Base-by-base conservation (phyloP, 2,113 vertebrate genomes). In the Crocuta crocuta region DNA sequence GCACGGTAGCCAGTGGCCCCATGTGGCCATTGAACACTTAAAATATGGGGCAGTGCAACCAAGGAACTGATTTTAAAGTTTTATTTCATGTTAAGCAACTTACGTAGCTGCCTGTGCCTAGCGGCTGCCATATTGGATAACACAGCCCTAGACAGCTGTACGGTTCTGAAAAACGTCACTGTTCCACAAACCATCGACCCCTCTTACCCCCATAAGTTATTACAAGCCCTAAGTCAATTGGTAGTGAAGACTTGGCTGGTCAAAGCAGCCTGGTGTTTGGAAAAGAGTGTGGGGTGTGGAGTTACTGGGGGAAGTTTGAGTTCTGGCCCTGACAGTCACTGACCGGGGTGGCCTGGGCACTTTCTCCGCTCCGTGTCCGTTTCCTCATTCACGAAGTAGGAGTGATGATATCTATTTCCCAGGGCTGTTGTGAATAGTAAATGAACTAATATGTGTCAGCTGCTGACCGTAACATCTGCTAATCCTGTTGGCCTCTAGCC, bases 41-140 rank as follows among this genome's bases (percentile, higher is more conserved):
- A 95, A 90, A 95, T 83, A 28, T 85, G 50, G n/a, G 58, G 2
- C 33, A 74, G 5, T 79, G 4, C 8, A 94, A 76, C n/a, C 11
- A 31, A 78, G 85, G 39, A 43, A 68, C 68, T 89, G 66, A 88
- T 35, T 85, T 92, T 86, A 73, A 78, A 92, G 35, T 83, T 88
- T 84, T 43, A 88, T 74, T 93, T 93, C 73, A 35, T 81, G n/a
- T 79, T 93, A 73, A 71, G 26, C 79, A 83, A 81, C 74, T 94
- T 95, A 63, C 66, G 33, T 80, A 82, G 43, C 21, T 35, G 43
- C 19, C 5, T 82, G 48, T 92, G 23, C 24, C 66, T 65, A 39
- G 15, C 89, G 28, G 26, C 78, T 70, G 45, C 66, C n/a, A 48
- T 45, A 86, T 26, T 87, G 26, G 33, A 23, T n/a, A 73, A 21